A percentile compares a stretch with the other conserved stretches of the same genome.
phyloP scores from a whole-genome alignment of 2,888 invertebrate species.

The Digitonthophagus gazella region DNA sequence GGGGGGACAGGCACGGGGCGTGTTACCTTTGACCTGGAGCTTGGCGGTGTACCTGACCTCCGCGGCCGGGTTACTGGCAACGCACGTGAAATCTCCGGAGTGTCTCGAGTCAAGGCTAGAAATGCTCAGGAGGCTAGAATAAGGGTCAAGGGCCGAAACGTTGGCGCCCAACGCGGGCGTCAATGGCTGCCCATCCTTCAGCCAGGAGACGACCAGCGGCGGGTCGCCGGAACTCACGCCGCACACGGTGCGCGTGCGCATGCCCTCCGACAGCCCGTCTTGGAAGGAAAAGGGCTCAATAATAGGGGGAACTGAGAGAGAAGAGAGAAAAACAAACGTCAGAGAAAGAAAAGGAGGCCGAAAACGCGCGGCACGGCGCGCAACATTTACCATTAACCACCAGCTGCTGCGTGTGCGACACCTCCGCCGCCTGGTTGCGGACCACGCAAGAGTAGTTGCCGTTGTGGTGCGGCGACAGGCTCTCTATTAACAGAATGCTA shows the following conservation, averaged over 20 bases:
- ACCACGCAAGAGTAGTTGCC: conserved; percentile 77
- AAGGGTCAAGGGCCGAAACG: conserved; percentile 71
- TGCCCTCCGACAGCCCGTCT: conserved; percentile 78
- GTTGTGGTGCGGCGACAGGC: conserved; percentile 71
- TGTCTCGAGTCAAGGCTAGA: conserved; percentile 72
- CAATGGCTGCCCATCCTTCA: conserved; percentile 74
- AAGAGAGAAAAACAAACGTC: conserved; percentile 57
- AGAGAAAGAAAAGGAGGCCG: conserved; percentile 56
- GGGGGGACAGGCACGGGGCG: conserved; percentile 42
- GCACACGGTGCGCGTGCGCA: conserved; percentile 78
- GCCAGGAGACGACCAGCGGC: conserved; percentile 77
- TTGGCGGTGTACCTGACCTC: conserved; percentile 77
- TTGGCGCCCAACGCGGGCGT: conserved; percentile 66
- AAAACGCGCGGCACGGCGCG: conserved; percentile 41
- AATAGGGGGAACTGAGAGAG: conserved; percentile 74
- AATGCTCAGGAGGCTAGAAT: conserved; percentile 75
- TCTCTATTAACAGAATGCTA: conserved; percentile 75
- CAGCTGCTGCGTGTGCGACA: conserved; percentile 70
- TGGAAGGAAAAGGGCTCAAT: conserved; percentile 83
- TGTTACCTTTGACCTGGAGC: conserved; percentile 80
- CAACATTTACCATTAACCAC: conserved; percentile 71
- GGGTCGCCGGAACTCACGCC: conserved; percentile 79
- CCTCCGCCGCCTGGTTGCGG: conserved; percentile 70
- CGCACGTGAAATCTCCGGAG: conserved; percentile 76
- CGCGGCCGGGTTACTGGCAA: conserved; percentile 75